A percentile compares a stretch with the other conserved stretches of the same genome.
Evolutionary conservation across 1,140 invertebrate genomes (phyloP).

Genomic region (Oedothorax gibbosus): DNA sequence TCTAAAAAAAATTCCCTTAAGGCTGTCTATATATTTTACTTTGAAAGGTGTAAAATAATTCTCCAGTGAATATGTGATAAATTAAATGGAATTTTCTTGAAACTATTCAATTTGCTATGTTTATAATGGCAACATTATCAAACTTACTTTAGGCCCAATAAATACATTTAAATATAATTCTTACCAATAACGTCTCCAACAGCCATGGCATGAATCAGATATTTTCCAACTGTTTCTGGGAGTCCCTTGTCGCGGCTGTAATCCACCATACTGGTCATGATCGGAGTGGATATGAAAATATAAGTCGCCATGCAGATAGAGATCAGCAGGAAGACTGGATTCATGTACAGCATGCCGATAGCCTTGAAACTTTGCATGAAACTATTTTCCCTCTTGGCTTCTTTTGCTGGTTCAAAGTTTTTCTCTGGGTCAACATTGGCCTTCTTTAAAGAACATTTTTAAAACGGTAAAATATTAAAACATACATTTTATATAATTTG

Average conservation of each 20-base stretch:
- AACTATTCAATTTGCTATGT: too few relatives aligned
- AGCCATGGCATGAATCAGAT: slow-evolving; percentile 48
- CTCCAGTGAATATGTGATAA: too few relatives aligned
- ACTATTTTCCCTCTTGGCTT: neutral
- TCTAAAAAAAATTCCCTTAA: too few relatives aligned
- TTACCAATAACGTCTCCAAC: slow-evolving; percentile 51
- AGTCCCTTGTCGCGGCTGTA: slow-evolving; percentile 52
- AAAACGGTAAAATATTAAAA: too few relatives aligned
- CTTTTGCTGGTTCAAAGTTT: neutral
- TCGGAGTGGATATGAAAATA: slow-evolving; percentile 43
- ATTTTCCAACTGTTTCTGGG: slow-evolving; percentile 48
- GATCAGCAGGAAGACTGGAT: slow-evolving; percentile 33
- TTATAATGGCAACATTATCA: too few relatives aligned
- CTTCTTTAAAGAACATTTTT: neutral
- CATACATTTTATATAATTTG: too few relatives aligned
- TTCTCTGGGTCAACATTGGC: neutral
- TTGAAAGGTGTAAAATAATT: too few relatives aligned
- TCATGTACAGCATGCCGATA: slow-evolving; percentile 29
- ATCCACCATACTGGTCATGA: slow-evolving; percentile 50
- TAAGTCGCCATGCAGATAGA: slow-evolving; percentile 36
- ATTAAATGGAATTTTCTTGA: too few relatives aligned
- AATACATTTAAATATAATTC: neutral
- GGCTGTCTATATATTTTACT: too few relatives aligned
- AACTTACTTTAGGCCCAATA: too few relatives aligned
- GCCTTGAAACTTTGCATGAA: slow-evolving; percentile 1